phyloP scores from a whole-genome alignment of 2,797 vertebrate species.

The Chelonia mydas region DNA sequence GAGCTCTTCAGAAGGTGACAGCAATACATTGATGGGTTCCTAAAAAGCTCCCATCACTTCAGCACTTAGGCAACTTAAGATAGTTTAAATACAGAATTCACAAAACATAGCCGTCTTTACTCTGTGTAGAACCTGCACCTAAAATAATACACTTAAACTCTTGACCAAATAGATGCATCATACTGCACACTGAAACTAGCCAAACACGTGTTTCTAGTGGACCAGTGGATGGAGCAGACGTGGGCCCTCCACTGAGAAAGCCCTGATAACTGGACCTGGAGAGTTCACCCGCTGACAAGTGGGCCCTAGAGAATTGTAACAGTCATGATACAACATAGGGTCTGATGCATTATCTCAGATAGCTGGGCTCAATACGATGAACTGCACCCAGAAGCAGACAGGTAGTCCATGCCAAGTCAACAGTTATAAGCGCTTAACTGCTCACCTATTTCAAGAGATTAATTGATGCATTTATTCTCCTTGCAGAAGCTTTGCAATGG shows the following conservation, averaged over 20 bases:
- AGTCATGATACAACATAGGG: accelerated
- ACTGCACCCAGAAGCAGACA: not conserved
- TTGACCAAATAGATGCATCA: not conserved
- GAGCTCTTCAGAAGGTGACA: conserved; percentile 52
- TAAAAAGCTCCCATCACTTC: conserved; percentile 12
- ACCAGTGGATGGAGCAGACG: not conserved
- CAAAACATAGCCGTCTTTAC: not conserved
- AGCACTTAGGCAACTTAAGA: not conserved
- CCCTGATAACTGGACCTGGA: not conserved
- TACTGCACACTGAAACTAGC: not conserved
- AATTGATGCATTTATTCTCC: not conserved
- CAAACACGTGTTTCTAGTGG: not conserved
- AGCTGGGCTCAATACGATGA: accelerated
- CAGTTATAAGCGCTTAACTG: not conserved
- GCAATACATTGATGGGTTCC: conserved; percentile 44
- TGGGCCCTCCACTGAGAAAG: not conserved
- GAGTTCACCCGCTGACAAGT: not conserved
- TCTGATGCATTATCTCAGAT: not conserved
- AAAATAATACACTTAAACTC: not conserved
- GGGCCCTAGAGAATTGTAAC: accelerated
- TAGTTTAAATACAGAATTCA: not conserved
- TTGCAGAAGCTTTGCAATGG: not conserved
- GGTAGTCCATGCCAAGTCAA: not conserved
- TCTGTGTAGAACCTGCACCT: not conserved
- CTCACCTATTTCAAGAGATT: not conserved